Conservation (phyloP, 2,797 vertebrate genomes). For the Malurus leucopterus region DNA sequence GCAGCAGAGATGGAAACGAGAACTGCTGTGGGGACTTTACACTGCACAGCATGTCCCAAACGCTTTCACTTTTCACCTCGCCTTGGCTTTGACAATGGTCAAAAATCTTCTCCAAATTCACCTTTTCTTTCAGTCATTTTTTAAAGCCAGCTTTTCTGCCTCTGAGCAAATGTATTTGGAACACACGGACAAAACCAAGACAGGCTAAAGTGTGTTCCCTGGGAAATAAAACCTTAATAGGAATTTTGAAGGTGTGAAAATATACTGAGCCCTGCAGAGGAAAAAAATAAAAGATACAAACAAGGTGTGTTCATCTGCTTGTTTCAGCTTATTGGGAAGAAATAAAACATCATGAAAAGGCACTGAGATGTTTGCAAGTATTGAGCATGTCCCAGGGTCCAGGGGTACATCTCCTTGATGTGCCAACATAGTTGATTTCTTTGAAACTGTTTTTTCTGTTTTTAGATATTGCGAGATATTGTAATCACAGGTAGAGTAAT, state of each 20-base stretch:
- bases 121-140: rapidly evolving
- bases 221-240: not conserved
- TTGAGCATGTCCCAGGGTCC: not conserved
- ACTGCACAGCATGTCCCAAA: not conserved
- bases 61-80: not conserved
- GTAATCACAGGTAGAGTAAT: not conserved
- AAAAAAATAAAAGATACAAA: not conserved
- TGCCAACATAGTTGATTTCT: not conserved
- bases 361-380: not conserved
- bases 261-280: not conserved
- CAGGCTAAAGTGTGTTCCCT: not conserved
- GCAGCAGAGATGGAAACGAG: not conserved
- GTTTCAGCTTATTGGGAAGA: not conserved
- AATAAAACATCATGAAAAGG: not conserved
- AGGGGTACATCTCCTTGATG: not conserved
- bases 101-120: not conserved
- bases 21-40: not conserved
- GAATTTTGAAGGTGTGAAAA: not conserved
- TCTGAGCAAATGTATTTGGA: not conserved
- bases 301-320: not conserved
- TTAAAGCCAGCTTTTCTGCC: not conserved
- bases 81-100: not conserved
- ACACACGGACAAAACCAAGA: not conserved
- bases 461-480: not conserved
- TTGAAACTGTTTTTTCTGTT: not conserved